Percentiles rank a stretch among this genome's conserved stretches.
These are phyloP conservation scores for Tinea trinotella DNA, from an alignment of 2,888 invertebrate species.

Conservation along the genomic window DNA sequence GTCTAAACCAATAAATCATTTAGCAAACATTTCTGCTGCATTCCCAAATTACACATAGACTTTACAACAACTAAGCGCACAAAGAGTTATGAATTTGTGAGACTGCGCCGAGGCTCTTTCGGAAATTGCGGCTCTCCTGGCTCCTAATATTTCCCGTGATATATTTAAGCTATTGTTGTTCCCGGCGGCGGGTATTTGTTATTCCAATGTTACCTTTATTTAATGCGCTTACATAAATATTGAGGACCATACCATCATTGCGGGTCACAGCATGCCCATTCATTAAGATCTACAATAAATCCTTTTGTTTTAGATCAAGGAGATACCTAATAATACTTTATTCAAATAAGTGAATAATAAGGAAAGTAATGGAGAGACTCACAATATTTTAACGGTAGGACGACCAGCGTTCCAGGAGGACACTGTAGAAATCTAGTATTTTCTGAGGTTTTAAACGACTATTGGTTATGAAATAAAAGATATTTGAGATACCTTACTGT, in stretches of 20 bases:
- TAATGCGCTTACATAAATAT: conserved; percentile 9
- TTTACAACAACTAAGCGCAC: conserved; percentile 9
- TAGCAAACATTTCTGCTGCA: conserved; percentile 14
- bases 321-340: no score
- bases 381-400: no score
- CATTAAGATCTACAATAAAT: no score
- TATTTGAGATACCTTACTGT: no score
- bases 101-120: conserved; percentile 19
- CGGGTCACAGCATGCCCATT: neutral
- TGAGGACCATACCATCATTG: neutral
- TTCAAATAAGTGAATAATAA: no score
- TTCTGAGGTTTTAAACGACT: no score
- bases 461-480: no score
- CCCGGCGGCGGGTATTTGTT: conserved; percentile 40
- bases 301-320: no score
- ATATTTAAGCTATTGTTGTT: conserved; percentile 21
- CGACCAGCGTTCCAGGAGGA: no score
- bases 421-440: no score
- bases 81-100: conserved; percentile 16
- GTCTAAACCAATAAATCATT: no score
- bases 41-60: conserved; percentile 13
- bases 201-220: conserved; percentile 34
- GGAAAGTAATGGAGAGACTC: no score
- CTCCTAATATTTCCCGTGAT: conserved; percentile 20
- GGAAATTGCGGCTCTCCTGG: conserved; percentile 21